Percentiles rank a stretch among this genome's conserved stretches.
These are phyloP conservation scores for Strigamia transsilvanica DNA, from an alignment of 2,888 invertebrate genomes.

Conservation along the genomic window DNA sequence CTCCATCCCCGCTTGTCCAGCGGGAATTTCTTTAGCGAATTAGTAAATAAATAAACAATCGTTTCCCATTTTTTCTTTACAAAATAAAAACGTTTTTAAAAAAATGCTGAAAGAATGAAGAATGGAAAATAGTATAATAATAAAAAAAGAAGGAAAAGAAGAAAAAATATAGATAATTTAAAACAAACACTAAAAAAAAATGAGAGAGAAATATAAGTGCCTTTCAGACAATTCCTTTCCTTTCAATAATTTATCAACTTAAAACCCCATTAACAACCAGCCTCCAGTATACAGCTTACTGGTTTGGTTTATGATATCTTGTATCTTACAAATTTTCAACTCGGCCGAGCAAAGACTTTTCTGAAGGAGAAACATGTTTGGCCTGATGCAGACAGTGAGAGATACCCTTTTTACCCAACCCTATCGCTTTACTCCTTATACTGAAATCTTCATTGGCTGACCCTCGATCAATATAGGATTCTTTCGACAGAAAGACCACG, in stretches of 20 bases:
- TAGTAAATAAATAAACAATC: neutral
- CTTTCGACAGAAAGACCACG: constrained; percentile 21
- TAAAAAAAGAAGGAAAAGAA: no score
- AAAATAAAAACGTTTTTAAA: neutral
- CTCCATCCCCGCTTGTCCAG: constrained; percentile 21
- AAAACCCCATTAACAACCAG: constrained; percentile 27
- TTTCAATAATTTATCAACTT: constrained; percentile 21
- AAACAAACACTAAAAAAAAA: no score
- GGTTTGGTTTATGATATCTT: constrained; percentile 2
- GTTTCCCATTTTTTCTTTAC: neutral
- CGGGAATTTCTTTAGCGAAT: neutral
- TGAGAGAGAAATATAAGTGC: neutral
- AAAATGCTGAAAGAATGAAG: neutral
- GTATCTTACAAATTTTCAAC: constrained; percentile 40
- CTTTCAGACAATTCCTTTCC: neutral
- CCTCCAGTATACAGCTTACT: neutral
- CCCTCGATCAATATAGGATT: constrained; percentile 33
- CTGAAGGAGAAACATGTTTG: neutral
- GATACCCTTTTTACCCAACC: constrained; percentile 5
- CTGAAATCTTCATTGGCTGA: constrained; percentile 24
- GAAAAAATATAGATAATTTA: no score
- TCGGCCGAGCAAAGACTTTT: constrained; percentile 7
- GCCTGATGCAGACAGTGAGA: constrained; percentile 32
- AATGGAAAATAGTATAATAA: no score
- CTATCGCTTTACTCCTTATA: constrained; percentile 3